These are phyloP conservation scores for Sarcophaga peregrina DNA, from an alignment of 1,140 invertebrate species.

Conservation along the genomic window DNA sequence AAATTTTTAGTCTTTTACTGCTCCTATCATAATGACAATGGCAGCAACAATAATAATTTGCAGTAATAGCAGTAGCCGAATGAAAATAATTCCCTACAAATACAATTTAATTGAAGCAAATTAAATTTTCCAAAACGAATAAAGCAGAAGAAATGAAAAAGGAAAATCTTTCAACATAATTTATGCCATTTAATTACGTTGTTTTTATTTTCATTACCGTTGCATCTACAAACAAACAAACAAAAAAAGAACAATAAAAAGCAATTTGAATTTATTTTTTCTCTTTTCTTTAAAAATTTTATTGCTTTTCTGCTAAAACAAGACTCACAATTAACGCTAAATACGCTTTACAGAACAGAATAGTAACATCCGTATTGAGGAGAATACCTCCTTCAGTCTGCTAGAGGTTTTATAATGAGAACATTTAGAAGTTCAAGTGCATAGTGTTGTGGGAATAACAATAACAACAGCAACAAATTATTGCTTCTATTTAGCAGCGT, in stretches of 20 bases:
- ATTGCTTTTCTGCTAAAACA: neutral
- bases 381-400: no score
- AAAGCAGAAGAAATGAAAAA: slow-evolving; percentile 3
- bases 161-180: neutral
- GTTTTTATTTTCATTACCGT: neutral
- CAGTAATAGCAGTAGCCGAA: neutral
- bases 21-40: neutral
- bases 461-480: neutral
- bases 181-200: neutral
- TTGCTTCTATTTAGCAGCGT: neutral
- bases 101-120: slow-evolving; percentile 11
- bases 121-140: slow-evolving; percentile 11
- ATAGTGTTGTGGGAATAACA: neutral
- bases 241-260: neutral
- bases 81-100: slow-evolving; percentile 6
- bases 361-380: no score
- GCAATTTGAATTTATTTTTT: neutral
- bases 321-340: neutral
- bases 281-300: neutral
- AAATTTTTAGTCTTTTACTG: slow-evolving; percentile 3
- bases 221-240: neutral
- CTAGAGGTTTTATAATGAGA: neutral
- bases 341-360: neutral
- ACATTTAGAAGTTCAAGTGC: slow-evolving; percentile 19
- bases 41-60: neutral